Evolutionary conservation across 2,797 vertebrate genomes (phyloP).

Genomic region (Xenentodon cancila): DNA sequence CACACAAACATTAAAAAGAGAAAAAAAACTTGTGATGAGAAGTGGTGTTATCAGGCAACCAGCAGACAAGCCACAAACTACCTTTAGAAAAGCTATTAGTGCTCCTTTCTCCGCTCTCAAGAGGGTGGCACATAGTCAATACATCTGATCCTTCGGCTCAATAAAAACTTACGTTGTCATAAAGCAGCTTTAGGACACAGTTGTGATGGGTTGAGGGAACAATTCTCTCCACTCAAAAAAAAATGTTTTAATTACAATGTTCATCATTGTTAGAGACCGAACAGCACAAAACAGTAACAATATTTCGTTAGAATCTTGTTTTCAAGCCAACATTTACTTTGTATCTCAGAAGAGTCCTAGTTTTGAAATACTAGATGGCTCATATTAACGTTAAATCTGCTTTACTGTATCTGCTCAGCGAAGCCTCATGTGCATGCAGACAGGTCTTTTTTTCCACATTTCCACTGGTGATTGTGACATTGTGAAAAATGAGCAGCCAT

Average conservation of each 20-base stretch:
- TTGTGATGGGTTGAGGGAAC: too few relatives aligned
- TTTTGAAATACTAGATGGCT: not conserved
- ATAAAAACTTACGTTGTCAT: too few relatives aligned
- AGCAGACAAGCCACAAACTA: too few relatives aligned
- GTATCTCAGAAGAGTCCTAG: constrained; percentile 32
- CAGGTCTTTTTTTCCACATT: too few relatives aligned
- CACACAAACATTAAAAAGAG: not conserved
- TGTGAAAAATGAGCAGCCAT: constrained; percentile 13
- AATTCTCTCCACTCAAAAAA: not conserved
- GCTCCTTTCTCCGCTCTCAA: too few relatives aligned
- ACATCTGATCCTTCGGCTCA: too few relatives aligned
- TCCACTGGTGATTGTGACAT: not conserved
- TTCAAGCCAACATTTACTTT: constrained; percentile 32
- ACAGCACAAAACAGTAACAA: not conserved
- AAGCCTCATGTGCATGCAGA: not conserved
- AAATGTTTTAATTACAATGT: not conserved
- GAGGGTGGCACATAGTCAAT: too few relatives aligned
- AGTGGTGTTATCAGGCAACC: too few relatives aligned
- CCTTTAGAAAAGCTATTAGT: too few relatives aligned
- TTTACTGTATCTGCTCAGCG: constrained; percentile 2
- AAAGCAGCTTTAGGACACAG: too few relatives aligned
- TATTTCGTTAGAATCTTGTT: constrained; percentile 44
- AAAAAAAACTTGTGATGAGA: too few relatives aligned
- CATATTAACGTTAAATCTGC: constrained; percentile 30
- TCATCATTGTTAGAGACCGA: not conserved